Conservation (phyloP, 1,140 invertebrate species). For the Solenopsis fugax region DNA sequence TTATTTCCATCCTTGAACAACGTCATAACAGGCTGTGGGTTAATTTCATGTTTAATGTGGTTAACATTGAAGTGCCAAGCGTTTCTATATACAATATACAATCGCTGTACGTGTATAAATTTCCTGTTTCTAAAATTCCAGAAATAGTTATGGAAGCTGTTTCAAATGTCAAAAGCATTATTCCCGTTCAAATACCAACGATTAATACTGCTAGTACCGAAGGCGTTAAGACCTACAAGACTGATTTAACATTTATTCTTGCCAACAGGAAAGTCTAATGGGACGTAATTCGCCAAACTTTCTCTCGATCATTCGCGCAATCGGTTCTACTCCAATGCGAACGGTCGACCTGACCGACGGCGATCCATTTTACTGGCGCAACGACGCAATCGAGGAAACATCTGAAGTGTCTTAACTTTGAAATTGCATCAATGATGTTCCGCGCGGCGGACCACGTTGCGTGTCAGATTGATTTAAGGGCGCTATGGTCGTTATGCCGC, state of each 20-base stretch:
- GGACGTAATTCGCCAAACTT: conserved; percentile 27
- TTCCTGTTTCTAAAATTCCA: conserved; percentile 10
- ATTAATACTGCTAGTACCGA: not conserved
- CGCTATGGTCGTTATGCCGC: not conserved
- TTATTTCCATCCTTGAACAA: conserved; percentile 7
- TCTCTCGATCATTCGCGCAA: conserved; percentile 47
- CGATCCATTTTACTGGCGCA: conserved; percentile 31
- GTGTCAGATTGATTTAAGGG: conserved; percentile 18
- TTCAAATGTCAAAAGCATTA: conserved; percentile 2
- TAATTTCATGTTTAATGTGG: not conserved
- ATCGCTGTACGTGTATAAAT: not conserved
- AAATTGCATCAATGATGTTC: conserved; percentile 29
- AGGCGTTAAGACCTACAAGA: not conserved
- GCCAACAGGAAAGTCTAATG: conserved; percentile 3
- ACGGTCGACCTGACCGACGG: not conserved
- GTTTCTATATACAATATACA: conserved; percentile 18
- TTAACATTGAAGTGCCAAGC: conserved; percentile 17
- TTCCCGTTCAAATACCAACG: not conserved
- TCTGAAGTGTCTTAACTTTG: conserved; percentile 23
- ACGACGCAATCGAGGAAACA: conserved; percentile 30
- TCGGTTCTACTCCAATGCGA: conserved; percentile 30
- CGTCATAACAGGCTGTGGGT: not conserved
- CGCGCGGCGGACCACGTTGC: not conserved
- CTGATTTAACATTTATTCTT: not conserved
- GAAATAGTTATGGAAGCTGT: not conserved